These are phyloP conservation scores for Eristalinus sepulchralis DNA, from an alignment of 2,888 invertebrate genomes.

Conservation along the genomic window DNA sequence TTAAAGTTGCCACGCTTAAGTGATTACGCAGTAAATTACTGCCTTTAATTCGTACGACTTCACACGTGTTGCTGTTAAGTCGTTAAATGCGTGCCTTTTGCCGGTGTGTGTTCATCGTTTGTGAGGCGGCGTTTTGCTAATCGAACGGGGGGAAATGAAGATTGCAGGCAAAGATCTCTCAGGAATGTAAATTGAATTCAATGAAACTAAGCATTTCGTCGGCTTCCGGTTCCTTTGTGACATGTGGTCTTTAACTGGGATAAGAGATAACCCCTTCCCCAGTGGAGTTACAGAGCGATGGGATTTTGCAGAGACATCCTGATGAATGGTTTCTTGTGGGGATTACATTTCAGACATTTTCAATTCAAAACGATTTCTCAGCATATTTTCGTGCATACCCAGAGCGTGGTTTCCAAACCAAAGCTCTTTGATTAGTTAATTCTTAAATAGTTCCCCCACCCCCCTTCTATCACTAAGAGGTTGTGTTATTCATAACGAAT, in stretches of 20 bases:
- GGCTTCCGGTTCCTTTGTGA: neutral
- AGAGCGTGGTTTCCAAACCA: neutral
- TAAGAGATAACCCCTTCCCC: neutral
- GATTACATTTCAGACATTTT: neutral
- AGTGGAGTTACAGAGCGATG: neutral
- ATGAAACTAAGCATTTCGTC: neutral
- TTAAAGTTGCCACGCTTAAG: conserved; percentile 40
- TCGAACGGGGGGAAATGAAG: neutral
- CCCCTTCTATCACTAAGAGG: neutral
- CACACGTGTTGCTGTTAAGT: conserved; percentile 29
- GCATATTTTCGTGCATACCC: neutral
- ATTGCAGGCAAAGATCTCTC: neutral
- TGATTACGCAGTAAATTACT: conserved; percentile 41
- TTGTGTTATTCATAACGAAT: too few relatives aligned
- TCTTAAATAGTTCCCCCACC: neutral
- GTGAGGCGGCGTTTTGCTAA: neutral
- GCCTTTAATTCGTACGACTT: conserved; percentile 14
- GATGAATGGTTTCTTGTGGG: neutral
- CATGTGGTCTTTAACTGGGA: neutral
- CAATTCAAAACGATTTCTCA: too few relatives aligned
- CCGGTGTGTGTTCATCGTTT: neutral
- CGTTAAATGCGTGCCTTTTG: conserved; percentile 17
- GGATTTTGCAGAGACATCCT: neutral
- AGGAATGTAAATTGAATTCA: neutral
- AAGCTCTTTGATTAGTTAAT: neutral